Evolutionary conservation across 2,888 invertebrate genomes (phyloP), one percentile per base, ranked within the genome.

Genomic region (Acanthosoma haemorrhoidale): DNA sequence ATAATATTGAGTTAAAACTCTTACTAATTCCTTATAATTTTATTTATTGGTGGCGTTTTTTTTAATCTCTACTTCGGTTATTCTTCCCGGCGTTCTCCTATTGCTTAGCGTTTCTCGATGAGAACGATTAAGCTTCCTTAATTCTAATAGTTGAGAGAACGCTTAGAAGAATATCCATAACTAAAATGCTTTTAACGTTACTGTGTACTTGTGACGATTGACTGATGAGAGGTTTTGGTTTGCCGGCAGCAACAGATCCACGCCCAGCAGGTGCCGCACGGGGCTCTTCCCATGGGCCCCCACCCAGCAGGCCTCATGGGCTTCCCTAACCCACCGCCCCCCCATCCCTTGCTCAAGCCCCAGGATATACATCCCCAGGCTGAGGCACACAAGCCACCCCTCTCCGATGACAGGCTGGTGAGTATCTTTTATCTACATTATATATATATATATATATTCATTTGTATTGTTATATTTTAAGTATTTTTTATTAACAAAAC

Each of bases 171-270:
- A n/a, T n/a, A n/a, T n/a, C n/a, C n/a, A n/a, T n/a, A n/a, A n/a
- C n/a, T n/a, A n/a, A n/a, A n/a, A n/a, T n/a, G n/a, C n/a, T n/a
- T n/a, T n/a, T n/a, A n/a, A n/a, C n/a, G n/a, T n/a, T 59, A 29
- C 25, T 21, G 9, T 21, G 16, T 59, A n/a, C 15, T 16, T 21
- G 18, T 21, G 16, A 16, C 29, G 21, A 21, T 21, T 9, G 6
- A 8, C n/a, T 34, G 38, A 57, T n/a, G n/a, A n/a, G n/a, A n/a
- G n/a, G n/a, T 57, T 60, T 34, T 59, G 34, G 11, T 66, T 61
- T 60, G 29, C 29, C 43, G 39, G 66, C 84, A 92, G 92, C 92
- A 92, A 87, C 93, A 93, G 84, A 91, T 93, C 82, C 93, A 93
- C 81, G 92, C 91, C 75, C 90, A 91, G 78, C 92, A 91, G 79